Evolutionary conservation across 2,113 vertebrate genomes (phyloP).

Genomic region (Hyla sarda): DNA sequence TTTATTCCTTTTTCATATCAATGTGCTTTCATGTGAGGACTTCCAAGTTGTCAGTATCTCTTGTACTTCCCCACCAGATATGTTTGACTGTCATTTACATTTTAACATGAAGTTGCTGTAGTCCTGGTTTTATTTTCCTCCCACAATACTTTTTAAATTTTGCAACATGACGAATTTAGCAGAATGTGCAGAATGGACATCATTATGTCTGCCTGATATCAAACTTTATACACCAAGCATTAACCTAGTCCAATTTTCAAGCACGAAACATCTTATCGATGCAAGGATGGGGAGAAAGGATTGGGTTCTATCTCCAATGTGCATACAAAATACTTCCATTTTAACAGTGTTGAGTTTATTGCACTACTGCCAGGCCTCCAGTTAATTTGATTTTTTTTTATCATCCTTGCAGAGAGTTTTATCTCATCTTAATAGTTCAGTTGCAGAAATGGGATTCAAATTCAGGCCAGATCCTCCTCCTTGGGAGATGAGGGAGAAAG

Average conservation of each 20-base stretch:
- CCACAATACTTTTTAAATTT: conserved; percentile 1
- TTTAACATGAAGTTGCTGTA: conserved; percentile 6
- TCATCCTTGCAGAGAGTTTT: conserved; percentile 51
- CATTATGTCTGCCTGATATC: conserved; percentile 26
- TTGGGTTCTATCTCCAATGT: conserved; percentile 50
- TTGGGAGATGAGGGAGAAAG: conserved; percentile 38
- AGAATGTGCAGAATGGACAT: conserved; percentile 35
- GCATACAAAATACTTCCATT: conserved; percentile 40
- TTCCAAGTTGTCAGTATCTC: background rate
- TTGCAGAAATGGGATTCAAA: conserved; percentile 57
- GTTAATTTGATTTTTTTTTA: conserved; percentile 60
- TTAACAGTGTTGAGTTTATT: conserved; percentile 48
- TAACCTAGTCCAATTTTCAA: conserved; percentile 42
- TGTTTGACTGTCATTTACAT: background rate
- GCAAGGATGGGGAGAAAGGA: conserved; percentile 25
- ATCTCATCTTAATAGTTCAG: conserved; percentile 58
- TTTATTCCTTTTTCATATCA: background rate
- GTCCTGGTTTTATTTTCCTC: background rate
- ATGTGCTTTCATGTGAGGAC: background rate
- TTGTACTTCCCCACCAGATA: background rate
- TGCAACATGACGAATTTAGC: conserved; percentile 9
- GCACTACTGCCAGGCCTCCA: conserved; percentile 31
- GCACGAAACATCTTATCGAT: conserved; percentile 48
- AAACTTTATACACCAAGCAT: conserved; percentile 37
- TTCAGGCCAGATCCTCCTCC: conserved; percentile 48